Conservation (phyloP, 37 sponge, comb jelly and placozoan species). For the Ianthella basta region DNA sequence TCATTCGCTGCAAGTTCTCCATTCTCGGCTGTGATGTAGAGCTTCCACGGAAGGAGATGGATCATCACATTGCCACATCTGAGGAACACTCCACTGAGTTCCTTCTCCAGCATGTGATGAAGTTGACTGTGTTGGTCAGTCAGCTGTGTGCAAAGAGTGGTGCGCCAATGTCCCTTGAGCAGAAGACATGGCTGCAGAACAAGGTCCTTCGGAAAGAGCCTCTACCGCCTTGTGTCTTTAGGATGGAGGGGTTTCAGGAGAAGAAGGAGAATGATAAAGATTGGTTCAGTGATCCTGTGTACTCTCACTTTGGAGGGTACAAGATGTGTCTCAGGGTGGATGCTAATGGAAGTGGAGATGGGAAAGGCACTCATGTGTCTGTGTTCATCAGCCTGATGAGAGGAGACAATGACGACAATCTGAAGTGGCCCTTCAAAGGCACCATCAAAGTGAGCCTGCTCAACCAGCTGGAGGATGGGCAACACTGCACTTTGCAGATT, state of each 20-base stretch:
- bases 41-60: too few species aligned
- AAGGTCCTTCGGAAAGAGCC: too few species aligned
- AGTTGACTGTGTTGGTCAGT: too few species aligned
- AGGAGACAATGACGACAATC: conserved; percentile 26
- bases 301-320: conserved; percentile 3
- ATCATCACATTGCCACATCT: too few species aligned
- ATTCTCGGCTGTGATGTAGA: too few species aligned
- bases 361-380: conserved; percentile 2
- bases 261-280: neutral
- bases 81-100: too few species aligned
- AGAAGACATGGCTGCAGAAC: too few species aligned
- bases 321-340: conserved; percentile 19
- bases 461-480: conserved; percentile 4
- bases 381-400: neutral
- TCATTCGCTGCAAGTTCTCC: too few species aligned
- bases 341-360: neutral
- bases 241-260: conserved; percentile 21
- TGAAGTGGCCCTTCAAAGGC: conserved; percentile 31
- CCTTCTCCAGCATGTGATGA: too few species aligned
- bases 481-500: neutral
- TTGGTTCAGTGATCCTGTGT: conserved; percentile 27
- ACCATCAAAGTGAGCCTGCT: conserved; percentile 16
- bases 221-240: conserved; percentile 18
- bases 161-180: too few species aligned
- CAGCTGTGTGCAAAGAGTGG: too few species aligned